Conservation (phyloP, 2,113 vertebrate genomes). For the Etheostoma spectabile region DNA sequence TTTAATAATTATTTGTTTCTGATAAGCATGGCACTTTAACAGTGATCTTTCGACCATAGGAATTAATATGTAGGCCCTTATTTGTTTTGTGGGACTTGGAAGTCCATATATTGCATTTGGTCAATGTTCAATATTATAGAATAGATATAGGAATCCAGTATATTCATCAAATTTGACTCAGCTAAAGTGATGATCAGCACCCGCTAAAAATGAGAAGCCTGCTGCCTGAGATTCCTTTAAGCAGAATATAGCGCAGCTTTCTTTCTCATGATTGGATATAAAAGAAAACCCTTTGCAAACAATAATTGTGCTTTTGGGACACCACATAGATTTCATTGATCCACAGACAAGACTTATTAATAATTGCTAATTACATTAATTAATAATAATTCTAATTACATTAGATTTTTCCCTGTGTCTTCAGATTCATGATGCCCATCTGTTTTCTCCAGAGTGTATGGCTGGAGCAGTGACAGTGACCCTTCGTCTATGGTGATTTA, state of each 20-base stretch:
- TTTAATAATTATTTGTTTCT: not conserved
- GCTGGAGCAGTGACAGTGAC: slow-evolving; percentile 4
- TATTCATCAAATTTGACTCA: not conserved
- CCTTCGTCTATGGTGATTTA: slow-evolving; percentile 23
- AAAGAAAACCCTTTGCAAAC: slow-evolving; percentile 29
- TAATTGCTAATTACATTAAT: no score
- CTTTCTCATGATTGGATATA: not conserved
- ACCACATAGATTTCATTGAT: slow-evolving; percentile 50
- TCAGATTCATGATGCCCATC: slow-evolving; percentile 33
- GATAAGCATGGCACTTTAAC: not conserved
- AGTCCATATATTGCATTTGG: not conserved
- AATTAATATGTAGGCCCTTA: not conserved
- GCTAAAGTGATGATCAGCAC: not conserved
- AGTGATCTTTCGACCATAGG: not conserved
- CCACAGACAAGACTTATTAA: slow-evolving; percentile 17
- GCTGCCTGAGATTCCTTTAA: not conserved
- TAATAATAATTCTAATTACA: slow-evolving; percentile 21
- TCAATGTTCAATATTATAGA: not conserved
- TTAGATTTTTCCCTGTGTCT: slow-evolving; percentile 40
- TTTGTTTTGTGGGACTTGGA: not conserved
- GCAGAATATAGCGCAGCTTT: not conserved
- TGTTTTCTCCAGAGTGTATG: slow-evolving; percentile 13
- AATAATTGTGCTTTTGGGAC: slow-evolving; percentile 31
- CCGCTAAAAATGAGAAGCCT: not conserved
- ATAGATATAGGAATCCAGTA: not conserved